A percentile compares a stretch with the other conserved stretches of the same genome.
phyloP scores from a whole-genome alignment of 2,113 vertebrate genomes.

The Pseudorectes ferrugineus region DNA sequence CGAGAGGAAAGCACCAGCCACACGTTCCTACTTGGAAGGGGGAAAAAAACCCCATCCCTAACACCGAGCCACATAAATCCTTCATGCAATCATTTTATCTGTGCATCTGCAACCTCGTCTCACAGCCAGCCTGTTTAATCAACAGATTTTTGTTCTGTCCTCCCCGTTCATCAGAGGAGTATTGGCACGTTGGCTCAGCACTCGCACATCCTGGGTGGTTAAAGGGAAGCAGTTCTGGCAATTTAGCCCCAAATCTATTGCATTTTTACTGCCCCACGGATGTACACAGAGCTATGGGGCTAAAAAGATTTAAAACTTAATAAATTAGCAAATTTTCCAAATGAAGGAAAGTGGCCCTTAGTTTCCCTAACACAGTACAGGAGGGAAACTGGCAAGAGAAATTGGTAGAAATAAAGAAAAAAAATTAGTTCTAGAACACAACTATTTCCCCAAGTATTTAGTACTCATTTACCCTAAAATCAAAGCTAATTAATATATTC shows the following conservation, averaged over 20 bases:
- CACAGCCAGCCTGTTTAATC: background rate
- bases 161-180: background rate
- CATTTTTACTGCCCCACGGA: background rate
- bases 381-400: background rate
- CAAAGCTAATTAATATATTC: background rate
- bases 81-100: background rate
- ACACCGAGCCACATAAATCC: background rate
- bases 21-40: background rate
- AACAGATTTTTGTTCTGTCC: background rate
- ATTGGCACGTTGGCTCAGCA: background rate
- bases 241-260: rapidly evolving
- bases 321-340: background rate
- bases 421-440: background rate
- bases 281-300: background rate
- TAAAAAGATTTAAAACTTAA: background rate
- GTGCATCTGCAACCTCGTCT: background rate
- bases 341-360: background rate
- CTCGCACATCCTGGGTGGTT: background rate
- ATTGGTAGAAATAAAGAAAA: background rate
- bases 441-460: background rate
- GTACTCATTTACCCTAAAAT: background rate
- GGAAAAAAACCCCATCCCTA: background rate
- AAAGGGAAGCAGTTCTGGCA: background rate
- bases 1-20: background rate
- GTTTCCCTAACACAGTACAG: background rate